Percentiles rank a stretch among this genome's conserved stretches.
Conservation (phyloP, 2,888 invertebrate species). For the Esperia sulphurella region DNA sequence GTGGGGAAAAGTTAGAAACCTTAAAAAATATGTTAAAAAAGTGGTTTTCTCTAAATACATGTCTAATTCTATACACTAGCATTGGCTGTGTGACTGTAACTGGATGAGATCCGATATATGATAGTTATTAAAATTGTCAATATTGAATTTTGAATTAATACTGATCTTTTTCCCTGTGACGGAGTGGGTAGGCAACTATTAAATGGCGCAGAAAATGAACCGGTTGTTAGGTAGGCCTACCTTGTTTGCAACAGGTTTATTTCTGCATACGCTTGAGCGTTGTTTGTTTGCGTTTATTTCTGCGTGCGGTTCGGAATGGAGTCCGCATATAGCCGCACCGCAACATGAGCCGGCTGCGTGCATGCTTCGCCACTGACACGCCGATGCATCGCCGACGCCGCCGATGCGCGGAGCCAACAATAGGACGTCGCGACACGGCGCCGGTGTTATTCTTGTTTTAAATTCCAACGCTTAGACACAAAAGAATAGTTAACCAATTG, state of each 20-base stretch:
- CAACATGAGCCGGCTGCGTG: conserved; percentile 57
- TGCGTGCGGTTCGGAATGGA: conserved; percentile 51
- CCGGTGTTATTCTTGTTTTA: conserved; percentile 21
- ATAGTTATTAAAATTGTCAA: neutral
- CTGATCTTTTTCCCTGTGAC: too few species aligned
- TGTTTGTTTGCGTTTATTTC: conserved; percentile 65
- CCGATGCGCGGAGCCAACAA: conserved; percentile 29
- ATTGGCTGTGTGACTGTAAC: too few species aligned
- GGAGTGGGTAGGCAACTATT: too few species aligned
- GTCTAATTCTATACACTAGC: too few species aligned
- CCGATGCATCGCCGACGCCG: conserved; percentile 42
- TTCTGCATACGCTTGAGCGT: conserved; percentile 25
- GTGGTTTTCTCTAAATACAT: too few species aligned
- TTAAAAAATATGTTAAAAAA: too few species aligned
- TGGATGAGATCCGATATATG: neutral
- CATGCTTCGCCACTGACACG: conserved; percentile 28
- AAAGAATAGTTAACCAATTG: conserved; percentile 10
- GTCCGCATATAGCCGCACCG: conserved; percentile 68
- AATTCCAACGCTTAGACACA: conserved; percentile 14
- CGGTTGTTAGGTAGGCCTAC: neutral
- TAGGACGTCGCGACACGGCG: conserved; percentile 28
- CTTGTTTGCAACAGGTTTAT: conserved; percentile 32
- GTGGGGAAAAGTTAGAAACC: too few species aligned
- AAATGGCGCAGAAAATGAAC: neutral
- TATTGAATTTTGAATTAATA: too few species aligned